A percentile compares a stretch with the other conserved stretches of the same genome.
These are phyloP conservation scores for Caligus rogercresseyi DNA, from an alignment of 1,140 invertebrate species.

Conservation along the genomic window DNA sequence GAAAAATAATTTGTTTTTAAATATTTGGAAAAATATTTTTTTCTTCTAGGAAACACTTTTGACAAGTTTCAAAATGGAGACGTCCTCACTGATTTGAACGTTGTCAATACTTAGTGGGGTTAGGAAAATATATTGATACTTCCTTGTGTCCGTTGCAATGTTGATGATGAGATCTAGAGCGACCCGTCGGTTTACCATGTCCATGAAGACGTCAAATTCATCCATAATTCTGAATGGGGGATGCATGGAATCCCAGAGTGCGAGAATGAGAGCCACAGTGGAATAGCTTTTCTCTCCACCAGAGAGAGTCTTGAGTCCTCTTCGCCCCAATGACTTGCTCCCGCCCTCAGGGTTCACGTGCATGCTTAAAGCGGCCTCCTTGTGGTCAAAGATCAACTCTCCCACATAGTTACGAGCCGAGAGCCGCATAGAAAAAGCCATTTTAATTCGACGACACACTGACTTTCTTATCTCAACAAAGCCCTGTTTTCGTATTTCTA, in stretches of 20 bases:
- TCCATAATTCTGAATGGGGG: constrained; percentile 85
- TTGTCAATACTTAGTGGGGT: constrained; percentile 22
- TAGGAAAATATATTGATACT: constrained; percentile 24
- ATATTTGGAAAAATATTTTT: too few species aligned
- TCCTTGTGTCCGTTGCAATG: constrained; percentile 14
- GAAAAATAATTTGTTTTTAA: too few species aligned
- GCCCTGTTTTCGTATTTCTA: constrained; percentile 25
- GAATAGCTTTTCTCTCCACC: constrained; percentile 89
- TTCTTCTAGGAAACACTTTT: constrained; percentile 7
- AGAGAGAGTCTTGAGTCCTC: constrained; percentile 50
- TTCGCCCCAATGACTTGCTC: constrained; percentile 26
- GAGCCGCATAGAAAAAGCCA: constrained; percentile 28
- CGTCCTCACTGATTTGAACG: not conserved
- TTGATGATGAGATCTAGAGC: constrained; percentile 23
- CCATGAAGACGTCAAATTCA: constrained; percentile 96
- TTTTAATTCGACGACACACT: constrained; percentile 27
- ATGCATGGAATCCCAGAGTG: constrained; percentile 75
- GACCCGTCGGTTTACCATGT: constrained; percentile 22
- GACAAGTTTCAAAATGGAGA: constrained; percentile 6
- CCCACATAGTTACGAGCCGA: constrained; percentile 28
- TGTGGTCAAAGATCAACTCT: constrained; percentile 30
- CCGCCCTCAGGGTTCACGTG: constrained; percentile 20
- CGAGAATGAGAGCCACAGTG: constrained; percentile 78
- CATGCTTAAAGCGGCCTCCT: not conserved
- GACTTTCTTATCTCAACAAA: constrained; percentile 26